Conservation (phyloP, 2,113 vertebrate genomes). For the Mungos mungo region DNA sequence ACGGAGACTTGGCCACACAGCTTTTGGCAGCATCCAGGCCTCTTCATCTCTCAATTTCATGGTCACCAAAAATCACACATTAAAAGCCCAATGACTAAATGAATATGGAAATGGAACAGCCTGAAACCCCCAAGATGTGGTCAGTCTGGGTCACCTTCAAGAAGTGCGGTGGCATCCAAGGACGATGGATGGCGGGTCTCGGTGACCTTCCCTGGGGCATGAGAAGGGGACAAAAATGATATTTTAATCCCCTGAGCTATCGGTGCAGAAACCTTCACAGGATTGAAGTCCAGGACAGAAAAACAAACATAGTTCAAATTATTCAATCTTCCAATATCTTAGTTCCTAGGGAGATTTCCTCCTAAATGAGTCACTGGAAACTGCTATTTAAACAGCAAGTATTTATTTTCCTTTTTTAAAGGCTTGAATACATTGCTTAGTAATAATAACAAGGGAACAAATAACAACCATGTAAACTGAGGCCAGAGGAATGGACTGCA, state of each 20-base stretch:
- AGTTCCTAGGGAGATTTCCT: conserved; percentile 43
- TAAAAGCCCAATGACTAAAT: conserved; percentile 39
- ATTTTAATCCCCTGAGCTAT: background rate
- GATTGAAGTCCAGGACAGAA: background rate
- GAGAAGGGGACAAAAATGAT: background rate
- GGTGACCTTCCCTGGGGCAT: accelerated
- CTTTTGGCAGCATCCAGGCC: background rate
- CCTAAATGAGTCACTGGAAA: conserved; percentile 59
- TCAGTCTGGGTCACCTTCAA: conserved; percentile 11
- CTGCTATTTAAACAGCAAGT: conserved; percentile 28
- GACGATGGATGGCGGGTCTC: background rate
- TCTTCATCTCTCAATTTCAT: conserved; percentile 48
- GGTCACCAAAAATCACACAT: conserved; percentile 60
- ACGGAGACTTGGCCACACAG: background rate
- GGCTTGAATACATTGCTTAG: background rate
- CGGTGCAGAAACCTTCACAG: background rate
- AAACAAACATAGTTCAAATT: conserved; percentile 35
- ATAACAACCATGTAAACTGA: background rate
- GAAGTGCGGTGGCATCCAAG: background rate
- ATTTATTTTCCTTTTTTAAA: conserved; percentile 54
- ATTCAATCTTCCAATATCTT: conserved; percentile 41
- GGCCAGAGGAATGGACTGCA: background rate
- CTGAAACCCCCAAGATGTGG: background rate
- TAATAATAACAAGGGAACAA: conserved; percentile 19
- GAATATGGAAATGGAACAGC: background rate